Evolutionary conservation across 1,140 invertebrate species (phyloP).

Genomic region (Penaeus vannamei): DNA sequence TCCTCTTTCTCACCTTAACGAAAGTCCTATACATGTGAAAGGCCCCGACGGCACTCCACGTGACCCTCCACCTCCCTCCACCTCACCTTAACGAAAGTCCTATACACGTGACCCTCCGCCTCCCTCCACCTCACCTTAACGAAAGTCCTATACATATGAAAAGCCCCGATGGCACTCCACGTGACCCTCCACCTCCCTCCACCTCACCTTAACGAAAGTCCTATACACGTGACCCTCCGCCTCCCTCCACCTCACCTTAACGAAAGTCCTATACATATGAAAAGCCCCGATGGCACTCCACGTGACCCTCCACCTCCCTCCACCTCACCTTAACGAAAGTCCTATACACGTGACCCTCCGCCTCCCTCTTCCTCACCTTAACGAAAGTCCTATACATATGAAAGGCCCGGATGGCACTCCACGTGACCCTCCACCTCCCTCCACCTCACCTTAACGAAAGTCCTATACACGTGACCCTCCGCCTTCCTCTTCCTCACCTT

Average conservation of each 20-base stretch:
- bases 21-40: conserved; percentile 95
- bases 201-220: conserved; percentile 80
- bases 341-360: conserved; percentile 86
- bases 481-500: conserved; percentile 10
- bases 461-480: conserved; percentile 88
- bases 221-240: conserved; percentile 86
- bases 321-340: conserved; percentile 80
- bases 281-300: conserved; percentile 98
- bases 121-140: conserved; percentile 72
- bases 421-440: conserved; percentile 77
- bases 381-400: conserved; percentile 95
- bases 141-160: conserved; percentile 94
- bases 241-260: conserved; percentile 70
- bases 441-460: conserved; percentile 78
- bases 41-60: conserved; percentile 98
- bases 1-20: conserved; percentile 73
- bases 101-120: conserved; percentile 84
- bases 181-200: conserved; percentile 74
- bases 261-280: conserved; percentile 93
- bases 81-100: conserved; percentile 82
- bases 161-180: conserved; percentile 97
- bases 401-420: conserved; percentile 97
- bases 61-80: conserved; percentile 73
- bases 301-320: conserved; percentile 74
- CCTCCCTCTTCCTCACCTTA: conserved; percentile 13